Percentiles rank a stretch among this genome's conserved stretches.
These are phyloP conservation scores for Allolobophora icterica DNA, from an alignment of 2,888 invertebrate genomes.

Conservation along the genomic window DNA sequence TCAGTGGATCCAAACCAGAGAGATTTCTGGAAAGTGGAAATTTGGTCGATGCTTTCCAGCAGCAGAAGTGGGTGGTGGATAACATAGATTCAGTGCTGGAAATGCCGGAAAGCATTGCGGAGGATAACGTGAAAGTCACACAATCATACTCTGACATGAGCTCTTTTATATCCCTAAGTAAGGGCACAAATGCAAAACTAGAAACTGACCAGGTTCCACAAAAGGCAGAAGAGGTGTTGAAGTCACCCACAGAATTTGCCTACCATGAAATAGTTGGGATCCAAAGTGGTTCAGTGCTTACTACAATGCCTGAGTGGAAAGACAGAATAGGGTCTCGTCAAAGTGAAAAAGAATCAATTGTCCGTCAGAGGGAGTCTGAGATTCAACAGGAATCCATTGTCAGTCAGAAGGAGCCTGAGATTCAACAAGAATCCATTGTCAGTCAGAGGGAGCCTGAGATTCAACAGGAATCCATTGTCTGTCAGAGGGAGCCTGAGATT, in stretches of 20 bases:
- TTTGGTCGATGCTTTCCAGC: neutral
- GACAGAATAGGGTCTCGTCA: neutral
- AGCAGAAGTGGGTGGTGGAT: neutral
- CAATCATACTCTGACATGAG: neutral
- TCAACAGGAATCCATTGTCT: too few species aligned
- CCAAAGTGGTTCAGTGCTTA: slow-evolving; percentile 17
- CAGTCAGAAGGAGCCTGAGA: too few species aligned
- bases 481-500: too few species aligned
- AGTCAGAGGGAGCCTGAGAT: too few species aligned
- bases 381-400: too few species aligned
- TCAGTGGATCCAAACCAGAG: neutral
- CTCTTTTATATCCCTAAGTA: neutral
- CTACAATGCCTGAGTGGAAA: neutral
- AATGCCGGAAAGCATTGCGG: too few species aligned
- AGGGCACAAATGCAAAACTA: neutral
- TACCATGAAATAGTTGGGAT: neutral
- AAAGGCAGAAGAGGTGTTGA: neutral
- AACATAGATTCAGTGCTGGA: too few species aligned
- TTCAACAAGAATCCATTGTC: too few species aligned
- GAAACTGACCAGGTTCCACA: neutral
- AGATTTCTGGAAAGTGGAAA: neutral
- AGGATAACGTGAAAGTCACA: neutral
- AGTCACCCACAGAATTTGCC: neutral
- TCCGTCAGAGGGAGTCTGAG: neutral
- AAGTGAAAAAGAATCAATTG: neutral